These are phyloP conservation scores for Theretra japonica DNA, from an alignment of 2,888 invertebrate species.

Conservation along the genomic window DNA sequence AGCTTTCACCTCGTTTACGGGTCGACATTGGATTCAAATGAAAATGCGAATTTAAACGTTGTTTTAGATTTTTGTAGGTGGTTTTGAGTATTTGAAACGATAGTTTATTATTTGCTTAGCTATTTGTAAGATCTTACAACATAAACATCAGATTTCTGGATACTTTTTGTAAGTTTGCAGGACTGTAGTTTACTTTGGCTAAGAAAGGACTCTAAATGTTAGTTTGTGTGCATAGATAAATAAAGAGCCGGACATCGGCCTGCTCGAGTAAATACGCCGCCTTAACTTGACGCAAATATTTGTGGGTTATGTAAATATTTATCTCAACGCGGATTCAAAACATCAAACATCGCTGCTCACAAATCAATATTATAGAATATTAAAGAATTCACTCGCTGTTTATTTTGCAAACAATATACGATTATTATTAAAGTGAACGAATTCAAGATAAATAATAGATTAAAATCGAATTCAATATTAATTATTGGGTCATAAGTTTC, in stretches of 20 bases:
- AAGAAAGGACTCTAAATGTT: not conserved
- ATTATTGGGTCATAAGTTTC: too few species aligned
- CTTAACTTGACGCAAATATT: slow-evolving; percentile 24
- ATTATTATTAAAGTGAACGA: not conserved
- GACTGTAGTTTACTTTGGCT: not conserved
- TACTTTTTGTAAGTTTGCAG: not conserved
- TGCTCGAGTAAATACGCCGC: slow-evolving; percentile 18
- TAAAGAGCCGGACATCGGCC: not conserved
- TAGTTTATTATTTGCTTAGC: not conserved
- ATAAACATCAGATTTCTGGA: not conserved
- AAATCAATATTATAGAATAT: not conserved
- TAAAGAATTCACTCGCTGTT: slow-evolving; percentile 7
- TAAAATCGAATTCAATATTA: too few species aligned
- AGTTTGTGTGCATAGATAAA: not conserved
- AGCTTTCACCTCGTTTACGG: slow-evolving; percentile 41
- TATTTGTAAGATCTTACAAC: too few species aligned
- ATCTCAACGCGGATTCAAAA: slow-evolving; percentile 2
- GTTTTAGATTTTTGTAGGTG: not conserved
- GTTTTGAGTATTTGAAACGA: not conserved
- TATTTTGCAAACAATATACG: not conserved
- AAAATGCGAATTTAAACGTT: slow-evolving; percentile 6
- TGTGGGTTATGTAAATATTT: slow-evolving; percentile 25
- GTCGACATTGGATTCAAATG: slow-evolving; percentile 3
- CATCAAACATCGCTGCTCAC: not conserved
- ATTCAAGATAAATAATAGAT: too few species aligned